These are phyloP conservation scores for Prionailurus bengalensis DNA, from an alignment of 2,113 vertebrate genomes.

Conservation along the genomic window DNA sequence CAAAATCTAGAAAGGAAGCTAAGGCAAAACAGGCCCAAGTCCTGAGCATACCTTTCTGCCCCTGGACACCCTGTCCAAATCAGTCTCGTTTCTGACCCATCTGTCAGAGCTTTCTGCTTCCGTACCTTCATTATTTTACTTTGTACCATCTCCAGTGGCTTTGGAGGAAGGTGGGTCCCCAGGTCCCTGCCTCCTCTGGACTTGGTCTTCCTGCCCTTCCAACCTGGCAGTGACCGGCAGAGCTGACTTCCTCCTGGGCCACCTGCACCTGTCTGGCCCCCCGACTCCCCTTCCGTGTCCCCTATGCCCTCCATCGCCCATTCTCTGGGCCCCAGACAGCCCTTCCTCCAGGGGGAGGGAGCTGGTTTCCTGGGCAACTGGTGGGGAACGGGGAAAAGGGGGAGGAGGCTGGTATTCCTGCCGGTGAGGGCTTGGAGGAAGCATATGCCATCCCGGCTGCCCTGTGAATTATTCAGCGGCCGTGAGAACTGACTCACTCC, in stretches of 20 bases:
- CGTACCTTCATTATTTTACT: not conserved
- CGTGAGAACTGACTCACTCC: constrained; percentile 73
- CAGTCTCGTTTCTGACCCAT: not conserved
- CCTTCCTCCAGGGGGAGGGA: constrained; percentile 26
- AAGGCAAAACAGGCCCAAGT: rapidly evolving
- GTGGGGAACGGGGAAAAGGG: not conserved
- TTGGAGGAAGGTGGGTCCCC: not conserved
- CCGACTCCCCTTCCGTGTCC: not conserved
- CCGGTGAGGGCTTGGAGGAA: constrained; percentile 64
- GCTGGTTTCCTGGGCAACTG: constrained; percentile 73
- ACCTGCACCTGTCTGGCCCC: not conserved
- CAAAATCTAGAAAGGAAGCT: not conserved
- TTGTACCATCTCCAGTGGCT: not conserved
- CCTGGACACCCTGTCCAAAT: not conserved
- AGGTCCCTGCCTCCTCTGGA: not conserved
- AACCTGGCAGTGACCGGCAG: not conserved
- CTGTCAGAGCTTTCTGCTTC: not conserved
- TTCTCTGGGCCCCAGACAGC: not conserved
- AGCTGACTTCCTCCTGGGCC: not conserved
- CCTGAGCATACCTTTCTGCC: not conserved
- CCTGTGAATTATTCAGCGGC: constrained; percentile 80
- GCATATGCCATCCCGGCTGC: constrained; percentile 74
- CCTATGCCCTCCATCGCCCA: not conserved
- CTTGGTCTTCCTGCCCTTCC: not conserved
- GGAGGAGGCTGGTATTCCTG: constrained; percentile 33